A percentile compares a stretch with the other conserved stretches of the same genome.
phyloP scores from a whole-genome alignment of 2,888 invertebrate genomes.

The Conomelus anceps region DNA sequence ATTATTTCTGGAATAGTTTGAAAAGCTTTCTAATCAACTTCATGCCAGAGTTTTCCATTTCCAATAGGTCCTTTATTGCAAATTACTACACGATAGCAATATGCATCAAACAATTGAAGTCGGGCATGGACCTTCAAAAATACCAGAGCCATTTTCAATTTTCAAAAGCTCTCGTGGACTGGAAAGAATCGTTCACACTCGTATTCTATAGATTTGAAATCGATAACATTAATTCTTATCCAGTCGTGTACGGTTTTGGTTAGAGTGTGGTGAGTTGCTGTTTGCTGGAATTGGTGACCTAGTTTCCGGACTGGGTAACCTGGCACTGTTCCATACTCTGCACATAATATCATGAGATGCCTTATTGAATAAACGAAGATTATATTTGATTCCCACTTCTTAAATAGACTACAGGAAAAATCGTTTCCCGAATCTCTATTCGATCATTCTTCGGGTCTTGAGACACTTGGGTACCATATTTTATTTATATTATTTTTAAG shows the following conservation, averaged over 20 bases:
- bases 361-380: not conserved
- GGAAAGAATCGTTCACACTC: not conserved
- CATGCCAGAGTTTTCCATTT: not conserved
- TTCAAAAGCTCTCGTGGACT: not conserved
- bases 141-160: no score
- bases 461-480: no score
- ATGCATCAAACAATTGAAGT: no score
- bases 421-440: no score
- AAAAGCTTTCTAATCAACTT: not conserved
- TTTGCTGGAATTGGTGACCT: not conserved
- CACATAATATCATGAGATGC: not conserved
- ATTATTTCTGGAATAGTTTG: not conserved
- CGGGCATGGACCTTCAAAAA: no score
- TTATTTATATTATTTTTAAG: no score
- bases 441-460: no score
- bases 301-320: not conserved
- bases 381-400: not conserved
- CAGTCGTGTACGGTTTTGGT: no score
- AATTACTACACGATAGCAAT: no score
- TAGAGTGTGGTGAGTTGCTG: not conserved
- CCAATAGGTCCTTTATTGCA: not conserved
- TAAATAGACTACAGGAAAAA: not conserved
- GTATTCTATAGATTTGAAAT: not conserved
- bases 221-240: not conserved
- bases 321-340: not conserved